Conservation (phyloP, 2,113 vertebrate species). For the Macquaria australasica region DNA sequence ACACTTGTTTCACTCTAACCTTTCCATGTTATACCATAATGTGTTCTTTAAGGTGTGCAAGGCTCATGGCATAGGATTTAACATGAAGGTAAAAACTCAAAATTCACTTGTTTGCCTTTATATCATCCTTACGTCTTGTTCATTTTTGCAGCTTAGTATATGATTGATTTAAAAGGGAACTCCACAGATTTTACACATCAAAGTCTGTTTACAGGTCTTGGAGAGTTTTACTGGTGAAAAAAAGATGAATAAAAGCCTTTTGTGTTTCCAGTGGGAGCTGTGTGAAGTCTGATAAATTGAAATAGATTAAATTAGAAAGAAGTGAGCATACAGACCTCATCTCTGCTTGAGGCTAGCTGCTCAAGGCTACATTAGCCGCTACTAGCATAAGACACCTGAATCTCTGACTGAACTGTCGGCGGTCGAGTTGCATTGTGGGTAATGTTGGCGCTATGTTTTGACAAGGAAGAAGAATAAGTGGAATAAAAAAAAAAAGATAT, state of each 20-base stretch:
- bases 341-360: background rate
- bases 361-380: background rate
- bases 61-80: conserved; percentile 87
- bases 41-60: conserved; percentile 89
- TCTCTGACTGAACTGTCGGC: background rate
- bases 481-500: background rate
- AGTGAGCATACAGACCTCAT: background rate
- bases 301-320: background rate
- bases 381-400: background rate
- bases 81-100: conserved; percentile 85
- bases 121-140: background rate
- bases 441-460: background rate
- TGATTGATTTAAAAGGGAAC: background rate
- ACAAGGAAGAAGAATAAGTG: background rate
- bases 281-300: background rate
- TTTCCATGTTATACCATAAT: conserved; percentile 85
- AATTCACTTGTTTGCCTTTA: background rate
- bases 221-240: background rate
- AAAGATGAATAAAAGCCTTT: background rate
- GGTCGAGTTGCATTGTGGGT: background rate
- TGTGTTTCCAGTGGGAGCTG: background rate
- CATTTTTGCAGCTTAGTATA: background rate
- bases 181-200: background rate
- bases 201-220: background rate
- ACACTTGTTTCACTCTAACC: conserved; percentile 86